A percentile compares a stretch with the other conserved stretches of the same genome.
Evolutionary conservation across 37 sponge, comb jelly and placozoan genomes (phyloP).

Genomic region (Amphimedon queenslandica): DNA sequence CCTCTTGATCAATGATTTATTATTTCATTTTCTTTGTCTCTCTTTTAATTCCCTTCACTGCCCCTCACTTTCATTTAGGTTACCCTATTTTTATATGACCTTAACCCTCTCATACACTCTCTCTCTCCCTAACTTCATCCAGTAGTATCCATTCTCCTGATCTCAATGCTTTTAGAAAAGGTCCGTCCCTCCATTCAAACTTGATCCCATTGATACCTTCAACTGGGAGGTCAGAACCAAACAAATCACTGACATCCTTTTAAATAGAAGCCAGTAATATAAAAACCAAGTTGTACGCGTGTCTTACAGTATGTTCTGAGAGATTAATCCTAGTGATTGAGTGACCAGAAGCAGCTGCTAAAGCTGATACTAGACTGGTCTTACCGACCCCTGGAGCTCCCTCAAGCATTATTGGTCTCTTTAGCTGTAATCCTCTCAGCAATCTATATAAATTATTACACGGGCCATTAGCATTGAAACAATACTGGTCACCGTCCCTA

Average conservation of each 20-base stretch:
- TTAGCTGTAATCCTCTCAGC: constrained; percentile 86
- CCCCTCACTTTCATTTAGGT: too few relatives aligned
- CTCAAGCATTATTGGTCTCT: constrained; percentile 86
- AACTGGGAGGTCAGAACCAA: constrained; percentile 94
- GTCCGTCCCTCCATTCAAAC: constrained; percentile 97
- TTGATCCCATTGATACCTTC: constrained; percentile 65
- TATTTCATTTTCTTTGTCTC: too few relatives aligned
- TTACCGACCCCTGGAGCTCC: constrained; percentile 98
- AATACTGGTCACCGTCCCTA: constrained; percentile 30
- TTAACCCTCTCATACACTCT: too few relatives aligned
- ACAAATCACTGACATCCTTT: constrained; percentile 94
- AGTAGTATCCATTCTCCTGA: constrained; percentile 89
- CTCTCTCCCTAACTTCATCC: too few relatives aligned
- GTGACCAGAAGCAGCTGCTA: constrained; percentile 82
- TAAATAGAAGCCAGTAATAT: background rate
- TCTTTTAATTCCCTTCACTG: too few relatives aligned
- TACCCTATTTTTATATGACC: too few relatives aligned
- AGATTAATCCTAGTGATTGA: constrained; percentile 83
- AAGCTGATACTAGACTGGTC: constrained; percentile 84
- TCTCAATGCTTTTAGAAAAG: constrained; percentile 89
- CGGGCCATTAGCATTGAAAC: constrained; percentile 63
- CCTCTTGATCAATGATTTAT: too few relatives aligned
- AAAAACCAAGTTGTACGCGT: background rate
- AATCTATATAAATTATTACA: constrained; percentile 65
- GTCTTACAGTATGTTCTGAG: constrained; percentile 94